phyloP scores from a whole-genome alignment of 2,888 invertebrate genomes.

The Drosophila borealis region DNA sequence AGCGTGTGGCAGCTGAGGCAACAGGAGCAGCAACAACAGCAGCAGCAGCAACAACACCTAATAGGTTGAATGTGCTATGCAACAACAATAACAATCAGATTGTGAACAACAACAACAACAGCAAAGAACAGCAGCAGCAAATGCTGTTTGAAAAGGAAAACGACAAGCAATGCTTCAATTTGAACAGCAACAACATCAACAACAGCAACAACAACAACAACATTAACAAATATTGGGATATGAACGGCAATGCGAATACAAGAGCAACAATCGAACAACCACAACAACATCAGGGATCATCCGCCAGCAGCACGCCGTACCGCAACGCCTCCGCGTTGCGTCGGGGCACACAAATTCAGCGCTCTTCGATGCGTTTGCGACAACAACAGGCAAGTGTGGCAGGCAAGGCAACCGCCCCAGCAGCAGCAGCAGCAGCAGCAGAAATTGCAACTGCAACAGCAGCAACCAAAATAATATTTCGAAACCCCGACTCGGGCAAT shows the following conservation, averaged over 20 bases:
- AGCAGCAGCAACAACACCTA: constrained; percentile 11
- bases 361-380: constrained; percentile 81
- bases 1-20: constrained; percentile 15
- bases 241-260: constrained; percentile 59
- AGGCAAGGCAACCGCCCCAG: constrained; percentile 10
- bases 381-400: constrained; percentile 84
- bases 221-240: constrained; percentile 56
- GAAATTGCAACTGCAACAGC: constrained; percentile 27
- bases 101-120: constrained; percentile 28
- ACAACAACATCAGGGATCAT: constrained; percentile 32
- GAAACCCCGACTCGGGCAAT: background rate
- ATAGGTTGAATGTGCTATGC: constrained; percentile 30
- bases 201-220: constrained; percentile 44
- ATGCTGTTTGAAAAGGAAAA: constrained; percentile 46
- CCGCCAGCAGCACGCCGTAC: constrained; percentile 48
- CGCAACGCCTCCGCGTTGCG: constrained; percentile 67
- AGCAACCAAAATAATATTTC: constrained; percentile 12
- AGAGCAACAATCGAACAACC: constrained; percentile 17
- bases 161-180: constrained; percentile 39
- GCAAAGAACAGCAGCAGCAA: constrained; percentile 17
- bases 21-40: constrained; percentile 20
- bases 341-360: constrained; percentile 77
- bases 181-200: constrained; percentile 39
- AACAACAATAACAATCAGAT: constrained; percentile 36
- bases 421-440: constrained; percentile 24